These are phyloP conservation scores for Ardeotis arabs DNA, from an alignment of 2,113 vertebrate genomes.

Conservation along the genomic window DNA sequence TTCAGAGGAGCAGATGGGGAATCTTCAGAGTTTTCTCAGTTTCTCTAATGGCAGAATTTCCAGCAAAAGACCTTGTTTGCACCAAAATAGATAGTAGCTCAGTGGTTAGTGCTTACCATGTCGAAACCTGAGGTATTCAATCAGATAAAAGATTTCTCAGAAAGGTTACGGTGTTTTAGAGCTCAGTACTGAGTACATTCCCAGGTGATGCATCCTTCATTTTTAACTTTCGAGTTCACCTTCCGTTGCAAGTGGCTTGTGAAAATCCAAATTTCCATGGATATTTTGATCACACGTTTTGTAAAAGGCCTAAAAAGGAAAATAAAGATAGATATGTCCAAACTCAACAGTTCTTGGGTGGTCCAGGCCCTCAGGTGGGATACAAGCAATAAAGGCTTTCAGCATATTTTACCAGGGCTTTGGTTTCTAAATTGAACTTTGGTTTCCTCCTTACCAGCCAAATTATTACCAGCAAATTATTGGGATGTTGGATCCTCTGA, in stretches of 20 bases:
- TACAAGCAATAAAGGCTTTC: not conserved
- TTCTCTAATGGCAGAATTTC: not conserved
- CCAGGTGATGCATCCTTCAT: not conserved
- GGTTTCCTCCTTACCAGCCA: not conserved
- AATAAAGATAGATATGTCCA: not conserved
- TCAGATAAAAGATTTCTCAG: not conserved
- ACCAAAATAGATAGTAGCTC: not conserved
- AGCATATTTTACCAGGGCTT: not conserved
- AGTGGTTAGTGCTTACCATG: not conserved
- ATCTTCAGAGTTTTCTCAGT: not conserved
- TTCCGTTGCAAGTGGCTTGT: not conserved
- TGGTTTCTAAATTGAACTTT: not conserved
- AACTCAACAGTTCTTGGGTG: not conserved
- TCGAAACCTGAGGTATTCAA: not conserved
- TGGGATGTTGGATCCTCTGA: not conserved
- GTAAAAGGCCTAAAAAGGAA: not conserved
- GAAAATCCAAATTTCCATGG: not conserved
- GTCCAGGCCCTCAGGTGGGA: not conserved
- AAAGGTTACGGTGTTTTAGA: not conserved
- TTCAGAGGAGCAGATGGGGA: not conserved
- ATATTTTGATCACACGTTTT: not conserved
- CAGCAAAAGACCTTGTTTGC: not conserved
- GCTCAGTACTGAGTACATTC: not conserved
- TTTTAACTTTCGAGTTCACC: not conserved
- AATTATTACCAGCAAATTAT: not conserved